Evolutionary conservation across 1,140 invertebrate genomes (phyloP).

Genomic region (Vanessa tameamea): DNA sequence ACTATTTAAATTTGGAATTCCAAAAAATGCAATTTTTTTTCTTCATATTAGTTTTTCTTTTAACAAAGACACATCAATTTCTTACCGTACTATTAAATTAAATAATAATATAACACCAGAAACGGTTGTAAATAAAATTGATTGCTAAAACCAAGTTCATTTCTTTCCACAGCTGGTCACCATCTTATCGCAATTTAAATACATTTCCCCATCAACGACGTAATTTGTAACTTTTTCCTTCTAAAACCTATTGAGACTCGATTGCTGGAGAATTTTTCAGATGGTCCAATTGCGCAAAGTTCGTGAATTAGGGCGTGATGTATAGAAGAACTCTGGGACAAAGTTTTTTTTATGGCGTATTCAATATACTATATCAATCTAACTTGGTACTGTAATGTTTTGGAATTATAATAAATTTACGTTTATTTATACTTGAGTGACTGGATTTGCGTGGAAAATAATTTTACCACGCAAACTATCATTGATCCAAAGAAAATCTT

Average conservation of each 20-base stretch:
- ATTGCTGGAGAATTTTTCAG: constrained; percentile 30
- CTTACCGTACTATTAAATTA: too few relatives aligned
- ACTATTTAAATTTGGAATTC: too few relatives aligned
- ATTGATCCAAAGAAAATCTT: too few relatives aligned
- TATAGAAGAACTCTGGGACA: constrained; percentile 17
- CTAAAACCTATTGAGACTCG: constrained; percentile 31
- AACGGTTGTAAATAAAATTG: background rate
- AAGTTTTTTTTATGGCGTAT: constrained; percentile 29
- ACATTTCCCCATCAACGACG: constrained; percentile 32
- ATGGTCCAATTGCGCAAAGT: constrained; percentile 27
- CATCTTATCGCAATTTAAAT: constrained; percentile 37
- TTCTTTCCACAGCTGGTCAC: constrained; percentile 32
- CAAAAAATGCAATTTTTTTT: too few relatives aligned
- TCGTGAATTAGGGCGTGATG: constrained; percentile 30
- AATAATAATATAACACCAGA: background rate
- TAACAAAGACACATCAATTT: too few relatives aligned
- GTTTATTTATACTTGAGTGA: too few relatives aligned
- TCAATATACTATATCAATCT: constrained; percentile 25
- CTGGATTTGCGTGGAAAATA: too few relatives aligned
- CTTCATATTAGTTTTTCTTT: too few relatives aligned
- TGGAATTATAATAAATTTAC: background rate
- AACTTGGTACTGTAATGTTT: background rate
- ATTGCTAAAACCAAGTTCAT: constrained; percentile 24
- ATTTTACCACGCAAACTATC: too few relatives aligned
- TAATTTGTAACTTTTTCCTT: constrained; percentile 40